Percentiles rank a stretch among this genome's conserved stretches.
These are phyloP conservation scores for Chondrilla cf. caribensis DNA, from an alignment of 37 sponge, comb jelly and placozoan genomes.

Conservation along the genomic window DNA sequence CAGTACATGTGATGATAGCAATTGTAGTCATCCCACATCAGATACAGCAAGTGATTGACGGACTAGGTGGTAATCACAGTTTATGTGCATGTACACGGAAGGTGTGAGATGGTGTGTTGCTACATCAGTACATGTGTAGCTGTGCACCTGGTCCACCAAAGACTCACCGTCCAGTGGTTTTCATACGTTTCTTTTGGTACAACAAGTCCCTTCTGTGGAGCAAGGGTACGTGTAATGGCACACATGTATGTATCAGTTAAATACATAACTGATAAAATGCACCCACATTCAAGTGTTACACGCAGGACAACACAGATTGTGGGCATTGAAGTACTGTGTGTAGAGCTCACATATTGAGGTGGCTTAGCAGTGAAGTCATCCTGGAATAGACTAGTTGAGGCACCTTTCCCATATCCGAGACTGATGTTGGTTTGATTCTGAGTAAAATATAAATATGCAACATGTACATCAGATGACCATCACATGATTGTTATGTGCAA, in stretches of 20 bases:
- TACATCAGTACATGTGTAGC: too few species aligned
- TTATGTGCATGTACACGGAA: too few species aligned
- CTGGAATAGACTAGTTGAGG: neutral
- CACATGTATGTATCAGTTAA: slow-evolving; percentile 20
- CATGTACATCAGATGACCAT: too few species aligned
- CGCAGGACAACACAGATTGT: too few species aligned
- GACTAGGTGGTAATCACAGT: neutral
- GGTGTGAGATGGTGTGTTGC: too few species aligned
- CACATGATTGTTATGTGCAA: too few species aligned
- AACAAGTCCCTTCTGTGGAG: slow-evolving; percentile 23
- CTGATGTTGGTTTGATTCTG: slow-evolving; percentile 35
- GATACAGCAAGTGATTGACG: too few species aligned
- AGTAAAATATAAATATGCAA: too few species aligned
- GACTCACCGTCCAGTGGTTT: slow-evolving; percentile 25
- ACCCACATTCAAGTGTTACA: neutral
- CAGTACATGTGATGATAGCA: too few species aligned
- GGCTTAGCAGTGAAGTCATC: slow-evolving; percentile 45
- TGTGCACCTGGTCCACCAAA: too few species aligned
- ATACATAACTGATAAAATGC: slow-evolving; percentile 18
- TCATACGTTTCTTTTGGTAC: neutral
- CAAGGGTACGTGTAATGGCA: neutral
- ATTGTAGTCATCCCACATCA: too few species aligned
- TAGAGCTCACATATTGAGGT: slow-evolving; percentile 12
- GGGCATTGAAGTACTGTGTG: too few species aligned
- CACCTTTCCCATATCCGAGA: slow-evolving; percentile 22